Evolutionary conservation across 2,888 invertebrate species (phyloP).

Genomic region (Eupithecia tripunctaria): DNA sequence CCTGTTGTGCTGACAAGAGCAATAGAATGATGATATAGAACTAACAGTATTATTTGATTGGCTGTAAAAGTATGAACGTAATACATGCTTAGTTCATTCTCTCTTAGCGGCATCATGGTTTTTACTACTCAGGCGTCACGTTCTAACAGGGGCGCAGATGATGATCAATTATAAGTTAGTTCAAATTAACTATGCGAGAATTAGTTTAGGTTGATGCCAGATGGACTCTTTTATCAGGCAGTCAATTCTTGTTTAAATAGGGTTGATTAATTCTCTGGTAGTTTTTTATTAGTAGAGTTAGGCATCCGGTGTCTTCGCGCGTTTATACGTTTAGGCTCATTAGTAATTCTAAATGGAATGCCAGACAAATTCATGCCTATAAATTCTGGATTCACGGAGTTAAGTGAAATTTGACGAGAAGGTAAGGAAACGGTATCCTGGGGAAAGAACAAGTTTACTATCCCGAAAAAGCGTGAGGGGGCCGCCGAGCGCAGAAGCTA

Average conservation of each 20-base stretch:
- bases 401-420: no score
- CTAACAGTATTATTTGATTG: neutral
- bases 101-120: neutral
- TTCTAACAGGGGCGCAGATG: conserved; percentile 74
- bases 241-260: conserved; percentile 27
- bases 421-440: no score
- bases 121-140: conserved; percentile 59
- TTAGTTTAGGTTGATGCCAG: conserved; percentile 73
- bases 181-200: conserved; percentile 78
- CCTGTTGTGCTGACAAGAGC: no score
- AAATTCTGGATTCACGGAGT: neutral
- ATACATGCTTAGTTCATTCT: conserved; percentile 16
- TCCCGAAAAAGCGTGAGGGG: no score
- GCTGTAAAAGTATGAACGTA: neutral
- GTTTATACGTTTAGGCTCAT: neutral
- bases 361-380: neutral
- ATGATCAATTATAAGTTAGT: conserved; percentile 82
- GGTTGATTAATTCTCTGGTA: conserved; percentile 11
- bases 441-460: no score
- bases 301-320: neutral
- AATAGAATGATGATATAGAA: neutral
- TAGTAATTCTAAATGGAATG: neutral
- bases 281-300: conserved; percentile 5
- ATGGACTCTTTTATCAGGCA: conserved; percentile 52
- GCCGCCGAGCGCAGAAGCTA: no score